Evolutionary conservation across 2,113 vertebrate genomes (phyloP), one percentile per base, ranked within the genome.

Genomic region (Lathamus discolor): DNA sequence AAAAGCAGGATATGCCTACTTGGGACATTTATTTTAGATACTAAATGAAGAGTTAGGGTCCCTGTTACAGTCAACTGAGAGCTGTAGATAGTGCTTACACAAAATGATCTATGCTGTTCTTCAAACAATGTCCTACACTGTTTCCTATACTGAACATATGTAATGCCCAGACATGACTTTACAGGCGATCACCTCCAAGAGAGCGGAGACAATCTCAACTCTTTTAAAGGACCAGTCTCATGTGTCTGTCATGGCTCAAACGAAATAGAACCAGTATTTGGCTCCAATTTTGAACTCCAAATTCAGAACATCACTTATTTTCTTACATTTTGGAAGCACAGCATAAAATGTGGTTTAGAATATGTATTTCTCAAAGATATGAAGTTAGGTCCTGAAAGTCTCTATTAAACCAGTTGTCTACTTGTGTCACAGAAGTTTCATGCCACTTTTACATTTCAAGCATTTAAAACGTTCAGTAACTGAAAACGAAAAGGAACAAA

Each of bases 391-490:
- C 44, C 46, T 20, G 39, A 69, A 89, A 92, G 78, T 44, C n/a
- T 69, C 54, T 64, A 13, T 39, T 52, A 59, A 89, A 95, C 88
- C 19, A 88, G 33, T 87, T 89, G 88, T 82, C 83, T 88, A 96
- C 88, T 97, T 96, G 68, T 95, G 98, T 98, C 98, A 98, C 98
- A 4, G 96, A 98, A 98, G 98, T 98, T 98, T 98, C 97, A 96
- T 97, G 97, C 98, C 96, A 98, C 98, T 98, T 98, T 98, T 98
- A 98, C 98, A 95, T 94, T 97, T 98, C 93, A 98, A 98, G 98
- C 97, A 97, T 98, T 97, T 98, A 97, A 98, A 97, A 98, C 98
- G 52, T 97, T 96, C 96, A 97, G 91, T 98, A 98, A 98, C 97
- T 95, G 95, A 98, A 98, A 98, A 93, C 98, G 92, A 66, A 97